phyloP scores from a whole-genome alignment of 2,888 invertebrate genomes.

The Rambutsinella grinnellia region DNA sequence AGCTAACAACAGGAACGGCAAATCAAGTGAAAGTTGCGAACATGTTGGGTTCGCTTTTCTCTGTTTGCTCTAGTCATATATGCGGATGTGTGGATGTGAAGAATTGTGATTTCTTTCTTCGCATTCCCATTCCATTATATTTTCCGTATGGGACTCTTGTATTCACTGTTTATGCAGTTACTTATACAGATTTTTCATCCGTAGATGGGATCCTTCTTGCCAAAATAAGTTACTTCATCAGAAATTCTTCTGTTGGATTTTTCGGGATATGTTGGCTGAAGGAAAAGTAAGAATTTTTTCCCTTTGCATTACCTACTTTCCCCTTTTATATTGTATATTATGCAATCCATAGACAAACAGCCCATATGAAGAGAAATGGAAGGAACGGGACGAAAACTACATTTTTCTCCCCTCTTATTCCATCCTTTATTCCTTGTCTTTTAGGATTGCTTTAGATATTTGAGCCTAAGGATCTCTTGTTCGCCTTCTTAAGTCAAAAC shows the following conservation, averaged over 20 bases:
- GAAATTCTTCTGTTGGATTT: neutral
- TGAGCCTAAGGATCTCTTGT: conserved; percentile 13
- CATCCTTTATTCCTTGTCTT: neutral
- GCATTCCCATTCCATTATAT: neutral
- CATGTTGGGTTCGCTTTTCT: neutral
- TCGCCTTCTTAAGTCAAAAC: conserved; percentile 9
- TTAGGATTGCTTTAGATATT: conserved; percentile 36
- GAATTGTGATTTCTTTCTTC: conserved; percentile 25
- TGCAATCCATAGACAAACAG: too few relatives aligned
- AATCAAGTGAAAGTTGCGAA: neutral
- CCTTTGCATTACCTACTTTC: too few relatives aligned
- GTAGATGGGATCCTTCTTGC: neutral
- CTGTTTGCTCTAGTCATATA: neutral
- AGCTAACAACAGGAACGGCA: neutral
- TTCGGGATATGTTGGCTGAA: conserved; percentile 15
- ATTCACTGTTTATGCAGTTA: neutral
- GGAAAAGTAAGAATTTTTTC: conserved; percentile 3
- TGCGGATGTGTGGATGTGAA: conserved; percentile 1
- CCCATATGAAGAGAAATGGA: conserved; percentile 18
- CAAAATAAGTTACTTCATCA: conserved; percentile 12
- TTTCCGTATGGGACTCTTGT: neutral
- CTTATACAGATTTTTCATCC: neutral
- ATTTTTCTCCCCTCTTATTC: conserved; percentile 1
- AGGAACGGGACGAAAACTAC: neutral
- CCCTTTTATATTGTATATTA: too few relatives aligned